Base-by-base conservation (phyloP, 2,888 invertebrate species). In the Resseliella maxima region DNA sequence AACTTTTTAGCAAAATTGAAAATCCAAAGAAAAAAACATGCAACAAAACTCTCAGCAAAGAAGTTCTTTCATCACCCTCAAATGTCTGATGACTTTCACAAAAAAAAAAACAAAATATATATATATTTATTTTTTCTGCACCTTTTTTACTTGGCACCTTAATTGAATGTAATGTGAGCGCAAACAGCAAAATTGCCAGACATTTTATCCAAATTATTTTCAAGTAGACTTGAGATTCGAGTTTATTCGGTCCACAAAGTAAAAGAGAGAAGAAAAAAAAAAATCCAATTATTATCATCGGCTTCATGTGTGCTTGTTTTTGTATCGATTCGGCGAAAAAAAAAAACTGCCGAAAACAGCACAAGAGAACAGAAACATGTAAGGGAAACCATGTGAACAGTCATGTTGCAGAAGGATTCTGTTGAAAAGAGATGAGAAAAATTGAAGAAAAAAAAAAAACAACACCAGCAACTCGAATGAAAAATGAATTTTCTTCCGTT, bases 271-370 rank as follows among this genome's bases (percentile, higher is more conserved):
- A 24, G 24, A 24, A 6, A 24, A 59, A 59, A n/a, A 72, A n/a
- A 31, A 72, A 72, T 72, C 72, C 72, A 72, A 72, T 72, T 72
- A 72, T 72, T 72, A 72, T 72, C 72, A 72, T 72, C 72, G 31
- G 72, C 27, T 31, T 72, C 72, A 31, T 72, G 72, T 72, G 72
- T 31, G 27, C 31, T 31, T 72, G 27, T 27, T 72, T 35, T 72
- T 72, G 12, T 72, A 27, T 35, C 31, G 31, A n/a, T 35, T 72
- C 72, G 12, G 2, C 31, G 1, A 5, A 18, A 12, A 21, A n/a
- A 72, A 27, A 31, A 27, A 72, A 6, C 72, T 27, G 72, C 24
- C 5, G 31, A 31, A 31, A 72, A 15, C 31, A 72, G 24, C 24
- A 59, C 24, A 8, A 8, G 12, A 27, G 8, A 31, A 31, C 3